phyloP scores from a whole-genome alignment of 1,140 invertebrate genomes.

The Streblospio benedicti region DNA sequence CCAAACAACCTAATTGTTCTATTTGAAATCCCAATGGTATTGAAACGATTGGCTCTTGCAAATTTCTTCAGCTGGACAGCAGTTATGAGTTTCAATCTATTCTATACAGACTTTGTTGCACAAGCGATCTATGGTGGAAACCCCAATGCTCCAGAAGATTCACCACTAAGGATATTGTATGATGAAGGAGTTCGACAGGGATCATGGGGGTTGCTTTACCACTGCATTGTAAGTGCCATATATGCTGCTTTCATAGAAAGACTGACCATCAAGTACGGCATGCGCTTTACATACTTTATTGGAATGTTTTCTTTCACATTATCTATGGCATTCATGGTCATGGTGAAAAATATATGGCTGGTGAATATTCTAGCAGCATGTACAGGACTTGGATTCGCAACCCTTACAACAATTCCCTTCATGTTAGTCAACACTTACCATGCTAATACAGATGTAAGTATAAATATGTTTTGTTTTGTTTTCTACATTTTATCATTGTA shows the following conservation, averaged over 20 bases:
- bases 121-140: slow-evolving; percentile 49
- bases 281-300: slow-evolving; percentile 39
- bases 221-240: slow-evolving; percentile 47
- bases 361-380: slow-evolving; percentile 45
- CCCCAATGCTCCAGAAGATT: slow-evolving; percentile 43
- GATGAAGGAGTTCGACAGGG: slow-evolving; percentile 52
- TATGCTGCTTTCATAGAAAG: slow-evolving; percentile 48
- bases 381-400: slow-evolving; percentile 50
- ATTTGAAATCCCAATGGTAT: slow-evolving; percentile 39
- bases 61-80: slow-evolving; percentile 47
- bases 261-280: slow-evolving; percentile 39
- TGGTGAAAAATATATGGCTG: slow-evolving; percentile 37
- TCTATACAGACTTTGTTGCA: slow-evolving; percentile 52
- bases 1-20: slow-evolving; percentile 30
- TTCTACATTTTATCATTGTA: not conserved
- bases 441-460: slow-evolving; percentile 43
- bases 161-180: slow-evolving; percentile 37
- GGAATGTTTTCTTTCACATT: slow-evolving; percentile 46
- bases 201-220: slow-evolving; percentile 50
- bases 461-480: not conserved
- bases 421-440: slow-evolving; percentile 49
- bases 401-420: slow-evolving; percentile 49
- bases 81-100: slow-evolving; percentile 50
- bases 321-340: slow-evolving; percentile 46
- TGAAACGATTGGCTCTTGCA: slow-evolving; percentile 39